These are phyloP conservation scores for Fratercula arctica DNA, from an alignment of 2,797 vertebrate genomes.

Conservation along the genomic window DNA sequence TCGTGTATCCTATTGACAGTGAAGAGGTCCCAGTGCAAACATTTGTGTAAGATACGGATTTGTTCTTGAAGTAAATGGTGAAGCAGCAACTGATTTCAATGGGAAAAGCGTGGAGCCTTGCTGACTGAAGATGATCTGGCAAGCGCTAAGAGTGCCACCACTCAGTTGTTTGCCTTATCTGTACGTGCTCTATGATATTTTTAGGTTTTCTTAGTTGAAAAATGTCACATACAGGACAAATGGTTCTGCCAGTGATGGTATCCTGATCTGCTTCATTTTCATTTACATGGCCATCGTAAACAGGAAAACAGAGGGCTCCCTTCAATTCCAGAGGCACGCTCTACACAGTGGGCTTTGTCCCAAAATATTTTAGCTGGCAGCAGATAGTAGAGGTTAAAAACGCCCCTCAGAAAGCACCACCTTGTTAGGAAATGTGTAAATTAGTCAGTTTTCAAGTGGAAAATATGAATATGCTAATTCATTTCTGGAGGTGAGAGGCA, in stretches of 20 bases:
- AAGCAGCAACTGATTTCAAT: not conserved
- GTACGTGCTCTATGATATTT: not conserved
- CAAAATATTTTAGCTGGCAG: conserved; percentile 26
- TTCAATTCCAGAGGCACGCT: not conserved
- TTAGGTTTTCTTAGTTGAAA: conserved; percentile 10
- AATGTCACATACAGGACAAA: not conserved
- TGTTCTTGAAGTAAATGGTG: not conserved
- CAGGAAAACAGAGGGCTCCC: not conserved
- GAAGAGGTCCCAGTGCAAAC: not conserved
- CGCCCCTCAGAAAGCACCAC: not conserved
- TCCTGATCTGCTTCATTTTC: not conserved
- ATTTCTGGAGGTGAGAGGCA: not conserved
- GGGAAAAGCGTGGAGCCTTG: not conserved
- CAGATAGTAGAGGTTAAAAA: not conserved
- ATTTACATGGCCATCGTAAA: not conserved
- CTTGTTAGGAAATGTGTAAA: conserved; percentile 32
- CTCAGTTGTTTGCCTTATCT: not conserved
- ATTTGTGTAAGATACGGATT: not conserved
- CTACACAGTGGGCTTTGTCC: not conserved
- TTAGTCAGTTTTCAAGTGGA: conserved; percentile 33
- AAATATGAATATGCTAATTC: conserved; percentile 1
- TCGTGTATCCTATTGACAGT: not conserved
- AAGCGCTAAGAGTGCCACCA: not conserved
- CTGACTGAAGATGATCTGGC: not conserved
- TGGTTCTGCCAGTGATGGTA: not conserved